Base-by-base conservation (phyloP, 2,888 invertebrate genomes). In the Eudasyphora cyanicolor region DNA sequence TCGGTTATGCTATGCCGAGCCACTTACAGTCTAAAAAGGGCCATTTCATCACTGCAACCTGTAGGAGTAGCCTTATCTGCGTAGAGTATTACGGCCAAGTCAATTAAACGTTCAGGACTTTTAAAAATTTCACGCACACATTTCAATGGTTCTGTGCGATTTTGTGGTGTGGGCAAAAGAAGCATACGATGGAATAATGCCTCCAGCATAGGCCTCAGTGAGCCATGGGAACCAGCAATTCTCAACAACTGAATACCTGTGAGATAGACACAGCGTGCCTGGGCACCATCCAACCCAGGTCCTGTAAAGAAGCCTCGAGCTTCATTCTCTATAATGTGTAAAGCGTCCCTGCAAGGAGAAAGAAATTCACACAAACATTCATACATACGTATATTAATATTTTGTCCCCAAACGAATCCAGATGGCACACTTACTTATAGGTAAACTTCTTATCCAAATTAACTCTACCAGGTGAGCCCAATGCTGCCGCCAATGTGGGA, bases 171-270 rank as follows among this genome's bases (percentile, higher is more conserved):
- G 17, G 98, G 98, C 91, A 98, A 95, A 0, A 98, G 93, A 3
- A 98, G 92, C 96, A 98, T 97, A 77, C 98, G 94, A 91, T 98
- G 98, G 90, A 98, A 98, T 1, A 98, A 93, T 0, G 98, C 98
- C 90, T 98, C 98, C 60, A 98, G 92, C 54, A 98, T 98, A 8
- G 98, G 98, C 14, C 98, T 94, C 64, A 98, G 92, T n/a, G 95
- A 95, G 0, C 96, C 95, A 27, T 97, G 96, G 45, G 96, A 95
- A 0, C 98, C 98, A 0, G 98, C 97, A 49, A 98, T 93, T 14
- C 98, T 94, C 0, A 98, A 96, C 76, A 98, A 93, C 89, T 98
- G 97, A 76, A 97, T 96, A 8, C 97, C 97, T 88, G 98, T 98
- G 90, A 92, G 86, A 92, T 98, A 98, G 80, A 98, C 96, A 86